Base-by-base conservation (phyloP, 2,797 vertebrate species). In the Choloepus didactylus region DNA sequence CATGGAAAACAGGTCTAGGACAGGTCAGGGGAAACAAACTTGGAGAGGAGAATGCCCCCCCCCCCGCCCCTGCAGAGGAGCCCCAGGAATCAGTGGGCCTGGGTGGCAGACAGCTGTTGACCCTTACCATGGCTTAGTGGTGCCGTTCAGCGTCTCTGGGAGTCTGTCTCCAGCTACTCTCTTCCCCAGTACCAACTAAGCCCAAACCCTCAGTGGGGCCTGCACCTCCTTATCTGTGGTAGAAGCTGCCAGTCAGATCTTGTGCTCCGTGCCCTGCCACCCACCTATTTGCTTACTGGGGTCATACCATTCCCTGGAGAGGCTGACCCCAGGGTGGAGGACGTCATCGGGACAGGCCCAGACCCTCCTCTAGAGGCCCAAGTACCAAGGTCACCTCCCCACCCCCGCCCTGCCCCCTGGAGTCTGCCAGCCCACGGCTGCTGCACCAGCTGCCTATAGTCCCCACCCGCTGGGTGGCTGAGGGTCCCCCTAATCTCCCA, bases 401-500 rank as follows among this genome's bases (percentile, higher is more conserved):
- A 77, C 10, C 49, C 60, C 60, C 19, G 15, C 41, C 89, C 85
- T 83, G 23, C 87, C 41, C 85, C 89, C 83, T 82, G 76, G 75
- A 89, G 76, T 85, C 93, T 87, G 84, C 69, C 67, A 96, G 80
- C 44, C 64, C 56, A 59, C n/a, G 67, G 59, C 51, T 92, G 73
- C 86, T 88, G 44, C 14, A 70, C 95, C 89, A 93, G 94, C 96
- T 94, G 89, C 89, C 89, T 80, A 79, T n/a, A 59, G 87, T 89
- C 94, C 85, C 87, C 67, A 94, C 89, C 87, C 18, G 3, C 70
- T 31, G 81, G 85, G 79, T 0, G 0, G 93, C 76, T 79, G 80
- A 96, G 94, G 95, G 96, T 91, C 88, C 31, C 3, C 73, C 93
- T 98, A 97, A 98, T 97, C 97, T 97, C 89, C 94, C 87, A 97